phyloP scores from a whole-genome alignment of 1,140 invertebrate species.

The Campodea augens region DNA sequence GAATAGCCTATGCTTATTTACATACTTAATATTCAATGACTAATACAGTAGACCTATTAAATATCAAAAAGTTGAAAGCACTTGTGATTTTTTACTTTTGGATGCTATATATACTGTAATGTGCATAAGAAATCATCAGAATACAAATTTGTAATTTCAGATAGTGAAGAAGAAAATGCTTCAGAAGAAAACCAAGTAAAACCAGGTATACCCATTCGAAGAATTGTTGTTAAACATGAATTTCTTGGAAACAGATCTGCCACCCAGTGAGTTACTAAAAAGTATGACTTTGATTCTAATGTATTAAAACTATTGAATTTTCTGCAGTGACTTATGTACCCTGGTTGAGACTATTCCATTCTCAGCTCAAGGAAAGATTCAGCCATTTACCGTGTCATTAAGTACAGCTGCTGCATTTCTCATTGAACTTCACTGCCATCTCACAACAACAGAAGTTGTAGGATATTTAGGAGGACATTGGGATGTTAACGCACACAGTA shows the following conservation, averaged over 20 bases:
- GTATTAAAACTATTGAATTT: slow-evolving; percentile 8
- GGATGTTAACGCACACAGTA: slow-evolving; percentile 86
- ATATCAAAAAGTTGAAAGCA: slow-evolving; percentile 11
- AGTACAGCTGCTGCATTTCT: slow-evolving; percentile 70
- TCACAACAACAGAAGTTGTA: slow-evolving; percentile 77
- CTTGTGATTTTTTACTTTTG: slow-evolving; percentile 13
- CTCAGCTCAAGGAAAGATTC: slow-evolving; percentile 65
- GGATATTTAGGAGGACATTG: slow-evolving; percentile 86
- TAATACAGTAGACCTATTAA: slow-evolving; percentile 10
- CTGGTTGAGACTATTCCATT: slow-evolving; percentile 75
- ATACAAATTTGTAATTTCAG: slow-evolving; percentile 22
- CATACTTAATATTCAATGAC: no score
- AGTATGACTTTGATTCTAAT: not conserved
- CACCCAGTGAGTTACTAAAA: slow-evolving; percentile 36
- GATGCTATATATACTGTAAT: slow-evolving; percentile 11
- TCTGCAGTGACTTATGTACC: slow-evolving; percentile 61
- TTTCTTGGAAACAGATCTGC: slow-evolving; percentile 43
- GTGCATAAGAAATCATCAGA: not conserved
- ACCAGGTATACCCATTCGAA: slow-evolving; percentile 28
- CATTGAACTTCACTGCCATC: slow-evolving; percentile 83
- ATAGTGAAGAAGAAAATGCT: slow-evolving; percentile 32
- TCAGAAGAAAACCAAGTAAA: slow-evolving; percentile 20
- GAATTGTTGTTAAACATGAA: slow-evolving; percentile 44
- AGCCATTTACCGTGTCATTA: slow-evolving; percentile 77
- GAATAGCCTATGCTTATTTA: no score